Conservation (phyloP, 30 jellyfish, hydroid and myxozoan genomes). For the Aurelia aurita complex sp. Pacific region DNA sequence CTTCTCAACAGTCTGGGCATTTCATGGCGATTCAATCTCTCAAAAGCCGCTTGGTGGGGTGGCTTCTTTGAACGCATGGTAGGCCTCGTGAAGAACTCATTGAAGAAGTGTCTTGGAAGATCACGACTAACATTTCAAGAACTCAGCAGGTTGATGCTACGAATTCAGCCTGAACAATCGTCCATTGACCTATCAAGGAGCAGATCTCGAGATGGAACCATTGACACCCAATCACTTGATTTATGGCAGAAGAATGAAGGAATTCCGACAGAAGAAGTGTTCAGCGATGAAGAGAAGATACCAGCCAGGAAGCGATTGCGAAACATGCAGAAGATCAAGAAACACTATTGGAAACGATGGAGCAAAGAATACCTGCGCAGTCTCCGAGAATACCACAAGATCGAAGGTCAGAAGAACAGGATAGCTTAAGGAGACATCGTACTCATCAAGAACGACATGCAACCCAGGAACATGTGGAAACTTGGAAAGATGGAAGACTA, state of each 20-base stretch:
- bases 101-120: constrained; percentile 31
- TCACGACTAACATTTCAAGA: not conserved
- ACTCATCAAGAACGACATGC: constrained; percentile 8
- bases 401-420: not conserved
- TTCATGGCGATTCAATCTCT: constrained; percentile 44
- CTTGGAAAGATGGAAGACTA: not conserved
- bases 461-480: constrained; percentile 34
- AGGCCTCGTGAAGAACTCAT: constrained; percentile 27
- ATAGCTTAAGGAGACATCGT: constrained; percentile 11
- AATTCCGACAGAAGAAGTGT: constrained; percentile 10
- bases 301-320: constrained; percentile 10
- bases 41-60: constrained; percentile 68
- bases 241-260: constrained; percentile 26
- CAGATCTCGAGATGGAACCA: constrained; percentile 7
- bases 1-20: constrained; percentile 7
- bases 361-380: constrained; percentile 11
- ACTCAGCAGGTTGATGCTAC: not conserved
- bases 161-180: constrained; percentile 35
- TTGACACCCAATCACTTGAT: constrained; percentile 39
- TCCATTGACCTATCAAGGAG: constrained; percentile 32
- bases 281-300: constrained; percentile 23
- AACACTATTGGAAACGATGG: constrained; percentile 32
- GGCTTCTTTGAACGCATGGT: constrained; percentile 63
- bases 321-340: constrained; percentile 16
- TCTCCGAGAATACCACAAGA: constrained; percentile 24